Base-by-base conservation (phyloP, 2,797 vertebrate genomes). In the Pteropus rufus region DNA sequence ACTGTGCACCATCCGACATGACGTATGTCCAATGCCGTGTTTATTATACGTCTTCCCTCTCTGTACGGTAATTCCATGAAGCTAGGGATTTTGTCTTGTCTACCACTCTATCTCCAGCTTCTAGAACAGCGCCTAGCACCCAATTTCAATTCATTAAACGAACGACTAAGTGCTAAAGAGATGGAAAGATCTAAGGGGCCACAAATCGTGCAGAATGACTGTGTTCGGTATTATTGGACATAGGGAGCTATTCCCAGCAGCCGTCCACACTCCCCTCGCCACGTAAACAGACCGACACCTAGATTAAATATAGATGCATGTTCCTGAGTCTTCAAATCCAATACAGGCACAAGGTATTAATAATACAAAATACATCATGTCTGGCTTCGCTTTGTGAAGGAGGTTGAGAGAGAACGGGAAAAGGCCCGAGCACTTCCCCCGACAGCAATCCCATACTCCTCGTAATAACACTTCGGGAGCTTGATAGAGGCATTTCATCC, bases 401-500 rank as follows among this genome's bases (percentile, higher is more conserved):
- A 82, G 4, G 18, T 36, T 44, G 14, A 64, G 67, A 65, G 52
- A n/a, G n/a, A 18, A 54, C 69, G 81, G 9, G 39, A 94, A 31
- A 21, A n/a, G 8, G 26, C 10, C 39, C 65, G 73, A 79, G n/a
- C 73, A 52, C 75, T 8, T 75, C 79, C 54, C 14, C 2, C 56
- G 31, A 34, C 19, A 80, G 60, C n/a, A 72, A 11, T 91, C 83
- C 36, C 89, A 46, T 94, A 70, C 34, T 81, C 29, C 16, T 91
- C 44, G 92, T 95, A 73, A 58, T 83, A 67, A 14, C 65, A 24
- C 93, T 97, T 95, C 77, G 44, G 0, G 16, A 94, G 56, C 49
- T 15, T 77, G 80, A 56, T 82, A 44, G 89, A 98, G 70, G 31
- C 82, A 19, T 94, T 97, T 97, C 97, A 93, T 97, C 77, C 76